These are phyloP conservation scores for Steatocranus sp. DNA, from an alignment of 2,797 vertebrate species.

Conservation along the genomic window DNA sequence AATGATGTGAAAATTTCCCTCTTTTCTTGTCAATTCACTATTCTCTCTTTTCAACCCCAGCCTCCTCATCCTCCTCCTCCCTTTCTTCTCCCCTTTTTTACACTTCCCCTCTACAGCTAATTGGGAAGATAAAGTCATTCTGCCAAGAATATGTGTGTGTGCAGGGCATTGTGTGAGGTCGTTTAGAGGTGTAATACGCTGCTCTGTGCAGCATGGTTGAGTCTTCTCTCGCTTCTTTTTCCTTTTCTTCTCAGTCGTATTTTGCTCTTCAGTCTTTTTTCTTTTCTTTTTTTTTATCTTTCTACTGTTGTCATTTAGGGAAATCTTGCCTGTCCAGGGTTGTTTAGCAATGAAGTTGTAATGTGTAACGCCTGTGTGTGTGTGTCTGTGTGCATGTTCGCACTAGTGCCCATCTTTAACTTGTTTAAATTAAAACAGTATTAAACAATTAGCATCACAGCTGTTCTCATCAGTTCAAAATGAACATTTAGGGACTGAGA, in stretches of 20 bases:
- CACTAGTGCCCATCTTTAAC: neutral
- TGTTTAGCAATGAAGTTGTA: conserved; percentile 31
- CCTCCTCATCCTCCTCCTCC: neutral
- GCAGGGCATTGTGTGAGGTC: conserved; percentile 14
- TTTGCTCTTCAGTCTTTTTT: neutral
- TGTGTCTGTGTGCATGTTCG: neutral
- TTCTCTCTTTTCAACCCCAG: neutral
- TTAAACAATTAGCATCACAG: conserved; percentile 23
- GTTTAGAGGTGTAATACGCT: conserved; percentile 50
- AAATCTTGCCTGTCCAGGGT: conserved; percentile 24
- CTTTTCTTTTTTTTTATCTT: neutral
- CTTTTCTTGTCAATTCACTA: neutral
- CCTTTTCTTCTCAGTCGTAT: neutral
- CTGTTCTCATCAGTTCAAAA: conserved; percentile 15
- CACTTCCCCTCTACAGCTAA: conserved; percentile 35
- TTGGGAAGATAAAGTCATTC: conserved; percentile 60
- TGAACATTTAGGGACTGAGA: neutral
- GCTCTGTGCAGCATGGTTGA: conserved; percentile 40
- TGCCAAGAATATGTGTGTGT: conserved; percentile 12
- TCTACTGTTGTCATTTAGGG: neutral
- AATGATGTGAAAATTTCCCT: neutral
- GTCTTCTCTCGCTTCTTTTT: neutral
- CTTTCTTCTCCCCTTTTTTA: neutral
- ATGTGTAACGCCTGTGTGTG: neutral
- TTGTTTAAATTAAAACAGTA: conserved; percentile 20